Evolutionary conservation across 2,797 vertebrate species (phyloP), one percentile per base, ranked within the genome.

Genomic region (Microctenopoma steveboyesi): DNA sequence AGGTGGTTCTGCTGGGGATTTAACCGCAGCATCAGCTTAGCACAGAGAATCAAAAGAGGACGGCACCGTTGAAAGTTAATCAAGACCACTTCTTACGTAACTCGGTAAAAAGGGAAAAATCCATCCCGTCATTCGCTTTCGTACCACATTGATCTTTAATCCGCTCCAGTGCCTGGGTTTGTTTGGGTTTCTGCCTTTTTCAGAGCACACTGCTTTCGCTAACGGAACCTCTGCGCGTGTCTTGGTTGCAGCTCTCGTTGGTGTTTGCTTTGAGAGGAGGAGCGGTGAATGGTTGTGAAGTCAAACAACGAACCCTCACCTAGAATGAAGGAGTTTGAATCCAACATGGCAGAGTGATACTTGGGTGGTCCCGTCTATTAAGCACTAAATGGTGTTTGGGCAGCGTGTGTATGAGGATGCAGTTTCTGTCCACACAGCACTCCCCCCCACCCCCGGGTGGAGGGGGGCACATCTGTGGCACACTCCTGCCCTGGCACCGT

Each of bases 401-500:
- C 0, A 15, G 63, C 50, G 3, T 67, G 39, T 52, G 18, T 70
- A 39, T 47, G 58, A 40, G 30, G 30, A 53, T 67, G 70, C 74
- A 9, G 59, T 81, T 87, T 60, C 71, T 69, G 72, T 74, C 56
- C 70, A 91, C 81, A 92, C 89, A 89, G 88, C 90, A 90, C 69
- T n/a, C n/a, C 89, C 88, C 83, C 69, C 67, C 22, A 1, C 76
- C 55, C 53, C 48, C 10, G 5, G 28, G 76, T 33, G 69, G 69
- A 59, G 27, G 33, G 76, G 69, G 81, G 71, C 88, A 92, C 85
- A 92, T 92, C 85, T 91, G 90, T 86, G 86, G 69, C 79, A 78
- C 76, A 79, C 78, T 76, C 76, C 76, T 82, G 66, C 69, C 68
- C 79, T 82, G 82, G 87, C 60, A 0, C 39, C 48, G 47, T 49